Base-by-base conservation (phyloP, 2,888 invertebrate genomes). In the Brachypterus glaber region DNA sequence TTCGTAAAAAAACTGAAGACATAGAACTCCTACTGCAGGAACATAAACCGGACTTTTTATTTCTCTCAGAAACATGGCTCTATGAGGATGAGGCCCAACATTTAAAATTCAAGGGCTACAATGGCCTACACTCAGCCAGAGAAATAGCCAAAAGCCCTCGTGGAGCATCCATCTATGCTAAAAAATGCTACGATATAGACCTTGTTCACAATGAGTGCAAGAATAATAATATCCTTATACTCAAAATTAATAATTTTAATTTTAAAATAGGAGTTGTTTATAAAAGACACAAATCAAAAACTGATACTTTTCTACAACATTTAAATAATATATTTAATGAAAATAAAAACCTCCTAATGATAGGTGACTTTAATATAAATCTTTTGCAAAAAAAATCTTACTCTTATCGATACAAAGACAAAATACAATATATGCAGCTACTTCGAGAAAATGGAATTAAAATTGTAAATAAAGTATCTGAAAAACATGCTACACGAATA, bases 301-400 rank as follows among this genome's bases (percentile, higher is more conserved):
- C 15, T 35, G 17, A 26, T 15, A 3, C 3, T 11, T 36, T 36
- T 17, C 14, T 36, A 17, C 29, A 30, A 16, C 30, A 18, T 13
- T n/a, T 37, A 15, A 32, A 37, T 30, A 16, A 37, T 25, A 21
- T 37, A 32, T 25, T 37, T 17, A 25, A 30, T 27, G 16, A 12
- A 18, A 36, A 36, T 24, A 33, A 36, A 30, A 36, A 36, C 29
- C 9, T 27, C 7, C 26, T 35, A 16, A 7, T 35, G 29, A 36
- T 36, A 14, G 36, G 36, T 30, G 36, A 36, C 14, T 29, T 24
- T 17, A 36, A 36, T 36, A 36, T 30, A 11, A 30, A 36, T 13
- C 16, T 36, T 9, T 21, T n/a, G 18, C 24, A 30, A 13, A 25
- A 37, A 37, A 30, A 21, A 21, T 21, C 21, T 9, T 7, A 21